Base-by-base conservation (phyloP, 2,113 vertebrate genomes). In the Syngnathus floridae region DNA sequence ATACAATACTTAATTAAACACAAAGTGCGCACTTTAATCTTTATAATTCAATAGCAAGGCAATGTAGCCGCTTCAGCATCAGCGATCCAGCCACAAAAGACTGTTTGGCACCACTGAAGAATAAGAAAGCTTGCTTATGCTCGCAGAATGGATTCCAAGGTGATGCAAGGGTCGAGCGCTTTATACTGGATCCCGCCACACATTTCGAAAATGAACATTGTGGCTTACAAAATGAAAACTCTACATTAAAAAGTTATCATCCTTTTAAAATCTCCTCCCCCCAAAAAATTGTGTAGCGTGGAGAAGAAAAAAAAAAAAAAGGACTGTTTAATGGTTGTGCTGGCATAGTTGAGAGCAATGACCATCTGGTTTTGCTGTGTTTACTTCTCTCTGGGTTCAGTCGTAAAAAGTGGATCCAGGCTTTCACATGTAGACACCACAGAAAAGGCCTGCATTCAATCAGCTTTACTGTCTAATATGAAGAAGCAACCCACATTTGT, bases 311-410 rank as follows among this genome's bases (percentile, higher is more conserved):
- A 7, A 31, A 8, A 8, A 51, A 9, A 21, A 21, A 54, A 4
- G 11, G 4, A 55, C 1, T 11, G 4, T 11, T 54, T 54, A 7
- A 35, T 56, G 54, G 22, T 16, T 21, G 5, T 70, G 48, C 59
- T 65, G 66, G 72, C 38, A 63, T 56, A 66, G 71, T 69, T 72
- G 38, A 63, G 69, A 81, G 68, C 72, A 64, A 67, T 59, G 66
- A 62, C 80, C 83, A 83, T 84, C 82, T 87, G 85, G 67, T 82
- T 83, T 80, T 37, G 35, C 71, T 74, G 74, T 85, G 76, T 86
- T 83, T 83, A 75, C 79, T 75, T 72, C 69, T 72, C 75, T 69
- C 65, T 49, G 67, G 72, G 62, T 82, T 78, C 73, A 73, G 41
- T 82, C 13, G 26, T 72, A 74, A 77, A 82, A 71, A 69, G 17